Evolutionary conservation across 2,113 vertebrate species (phyloP), one percentile per base, ranked within the genome.

Genomic region (Petrocephalus microphthalmus): DNA sequence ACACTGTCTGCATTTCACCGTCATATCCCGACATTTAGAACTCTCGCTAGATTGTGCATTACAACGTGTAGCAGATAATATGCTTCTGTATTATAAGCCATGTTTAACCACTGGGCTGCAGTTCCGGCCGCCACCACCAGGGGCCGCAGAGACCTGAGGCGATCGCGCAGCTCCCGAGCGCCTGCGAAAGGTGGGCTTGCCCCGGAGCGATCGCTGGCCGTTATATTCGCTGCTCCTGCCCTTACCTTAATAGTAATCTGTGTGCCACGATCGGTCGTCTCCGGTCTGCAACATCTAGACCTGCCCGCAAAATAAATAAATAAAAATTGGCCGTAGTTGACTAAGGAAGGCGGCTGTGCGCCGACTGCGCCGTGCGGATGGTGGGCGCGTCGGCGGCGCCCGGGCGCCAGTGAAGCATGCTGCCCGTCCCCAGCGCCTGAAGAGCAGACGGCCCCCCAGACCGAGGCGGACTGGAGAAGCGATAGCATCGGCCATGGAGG

Each of bases 401-500:
- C 37, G 25, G 74, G 37, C 15, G 82, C 82, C 49, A 22, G 83
- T 29, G 84, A 51, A 85, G 51, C n/a, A 33, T 54, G 25, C 7
- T 56, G 19, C 45, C n/a, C 29, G 29, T 51, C 22, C 22, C 15
- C 85, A 56, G 3, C 85, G 56, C 60, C 17, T 64, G 85, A 64
- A 51, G 86, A 49, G 57, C 57, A 29, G 86, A 71, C 20, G 64
- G 22, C 85, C 56, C 19, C 37, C 84, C 37, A 37, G 56, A 57
- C 64, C 60, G 56, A 56, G 42, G 42, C 88, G 87, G 87, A 71
- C 82, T 0, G 88, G 78, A 87, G 37, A 45, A 87, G 71, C 42
- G 71, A 57, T 57, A 60, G 54, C 82, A 84, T 92, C 88, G 25
- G 56, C 84, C 17, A 96, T 96, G 96, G 96, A 95, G 90, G 92